A percentile compares a stretch with the other conserved stretches of the same genome.
These are phyloP conservation scores for Drosophila truncata DNA, from an alignment of 1,140 invertebrate genomes.

Conservation along the genomic window DNA sequence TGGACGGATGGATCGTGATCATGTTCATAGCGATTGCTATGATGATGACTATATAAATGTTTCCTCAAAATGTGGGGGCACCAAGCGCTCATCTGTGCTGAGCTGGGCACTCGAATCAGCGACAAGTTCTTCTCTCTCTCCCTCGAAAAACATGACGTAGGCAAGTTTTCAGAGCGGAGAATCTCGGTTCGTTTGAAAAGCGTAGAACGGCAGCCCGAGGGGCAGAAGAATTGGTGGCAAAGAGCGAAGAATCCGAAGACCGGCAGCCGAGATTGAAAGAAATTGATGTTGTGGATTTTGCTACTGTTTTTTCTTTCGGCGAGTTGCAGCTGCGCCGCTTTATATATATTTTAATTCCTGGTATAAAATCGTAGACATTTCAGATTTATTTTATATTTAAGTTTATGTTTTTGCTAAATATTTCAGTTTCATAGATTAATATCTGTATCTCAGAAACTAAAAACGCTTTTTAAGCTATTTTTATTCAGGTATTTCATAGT, in stretches of 20 bases:
- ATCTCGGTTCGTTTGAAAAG: slow-evolving; percentile 60
- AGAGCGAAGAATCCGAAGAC: slow-evolving; percentile 43
- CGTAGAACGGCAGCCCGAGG: slow-evolving; percentile 44
- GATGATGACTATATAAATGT: slow-evolving; percentile 57
- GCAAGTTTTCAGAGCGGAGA: slow-evolving; percentile 44
- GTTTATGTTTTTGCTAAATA: background rate
- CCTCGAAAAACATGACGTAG: slow-evolving; percentile 59
- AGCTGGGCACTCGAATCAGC: slow-evolving; percentile 53
- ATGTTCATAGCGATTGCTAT: slow-evolving; percentile 48
- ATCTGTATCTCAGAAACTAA: background rate
- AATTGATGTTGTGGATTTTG: slow-evolving; percentile 36
- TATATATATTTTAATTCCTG: background rate
- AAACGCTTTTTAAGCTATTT: background rate
- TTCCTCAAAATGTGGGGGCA: slow-evolving; percentile 49
- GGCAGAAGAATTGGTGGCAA: slow-evolving; percentile 20
- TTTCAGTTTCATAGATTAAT: background rate
- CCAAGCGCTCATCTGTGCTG: slow-evolving; percentile 1
- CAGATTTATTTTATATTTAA: background rate
- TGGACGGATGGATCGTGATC: slow-evolving; percentile 50
- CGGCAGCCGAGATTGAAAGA: slow-evolving; percentile 49
- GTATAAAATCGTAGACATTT: too few species aligned
- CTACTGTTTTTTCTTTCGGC: slow-evolving; percentile 40
- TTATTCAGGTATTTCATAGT: background rate
- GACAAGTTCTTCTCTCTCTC: slow-evolving; percentile 46
- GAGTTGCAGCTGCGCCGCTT: slow-evolving; percentile 60